Evolutionary conservation across 1,140 invertebrate species (phyloP), one percentile per base, ranked within the genome.

Genomic region (Hydropsyche tenuis): DNA sequence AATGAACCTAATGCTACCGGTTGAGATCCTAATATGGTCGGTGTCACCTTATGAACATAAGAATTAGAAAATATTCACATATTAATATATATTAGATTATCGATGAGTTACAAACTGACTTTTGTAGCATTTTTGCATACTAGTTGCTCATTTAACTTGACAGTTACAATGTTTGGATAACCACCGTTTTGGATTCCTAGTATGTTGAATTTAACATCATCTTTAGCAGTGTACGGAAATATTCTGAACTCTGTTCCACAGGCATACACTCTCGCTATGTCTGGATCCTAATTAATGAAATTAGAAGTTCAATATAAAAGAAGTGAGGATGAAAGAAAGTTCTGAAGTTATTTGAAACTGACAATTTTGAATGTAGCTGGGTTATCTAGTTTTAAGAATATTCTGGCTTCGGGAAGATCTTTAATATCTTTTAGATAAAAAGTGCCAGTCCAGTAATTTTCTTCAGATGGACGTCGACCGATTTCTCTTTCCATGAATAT

Each of bases 391-490:
- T 3, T 46, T 20, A 75, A 18, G 1, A 11, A 12, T 27, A 75
- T 69, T 30, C 48, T 42, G 0, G 70, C 70, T 48, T 73, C 74
- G 16, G 46, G 4, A 20, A 75, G 0, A 37, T 72, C 30, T 48
- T 56, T 60, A 60, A 60, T 73, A 3, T n/a, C 14, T 37, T 27
- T 14, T 6, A 75, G 53, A 60, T 72, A n/a, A 25, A 75, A 42
- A 7, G 18, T 30, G 3, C 74, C 74, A 7, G 45, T 30, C 74
- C 74, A 75, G 23, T 75, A 75, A 51, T 72, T 73, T 51, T 75
- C 74, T 62, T 69, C 64, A 1, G 69, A 72, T 11, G 74, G 74
- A 1, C 23, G 16, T 62, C 74, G 46, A 14, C 74, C 74, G 2
- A 72, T 73, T 51, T 75, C 74, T 46, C 74, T 72, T 12, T 27